Percentiles rank a stretch among this genome's conserved stretches.
Evolutionary conservation across 2,888 invertebrate species (phyloP).

Genomic region (Podotricha telesiphe): DNA sequence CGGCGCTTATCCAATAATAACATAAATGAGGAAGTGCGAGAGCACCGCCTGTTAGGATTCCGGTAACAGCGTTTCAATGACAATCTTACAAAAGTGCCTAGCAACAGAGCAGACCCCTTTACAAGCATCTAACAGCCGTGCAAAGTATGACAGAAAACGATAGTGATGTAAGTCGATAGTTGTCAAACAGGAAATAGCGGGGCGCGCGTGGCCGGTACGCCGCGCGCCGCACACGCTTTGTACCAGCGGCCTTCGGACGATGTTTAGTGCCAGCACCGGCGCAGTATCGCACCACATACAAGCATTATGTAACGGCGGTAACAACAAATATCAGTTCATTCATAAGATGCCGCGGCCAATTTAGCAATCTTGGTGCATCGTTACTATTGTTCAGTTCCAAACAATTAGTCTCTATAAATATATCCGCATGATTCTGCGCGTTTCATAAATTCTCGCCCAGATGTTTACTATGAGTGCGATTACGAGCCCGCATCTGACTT

Average conservation of each 20-base stretch:
- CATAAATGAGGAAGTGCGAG: slow-evolving; percentile 66
- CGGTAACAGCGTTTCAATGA: slow-evolving; percentile 71
- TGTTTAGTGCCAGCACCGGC: slow-evolving; percentile 65
- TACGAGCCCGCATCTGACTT: slow-evolving; percentile 47
- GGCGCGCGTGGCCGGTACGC: slow-evolving; percentile 78
- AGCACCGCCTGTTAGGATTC: slow-evolving; percentile 71
- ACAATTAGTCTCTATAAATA: slow-evolving; percentile 48
- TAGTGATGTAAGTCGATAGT: slow-evolving; percentile 83
- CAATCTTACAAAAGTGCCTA: slow-evolving; percentile 68
- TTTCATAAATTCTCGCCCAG: slow-evolving; percentile 44
- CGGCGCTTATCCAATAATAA: slow-evolving; percentile 46
- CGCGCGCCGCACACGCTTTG: slow-evolving; percentile 70
- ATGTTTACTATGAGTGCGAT: slow-evolving; percentile 53
- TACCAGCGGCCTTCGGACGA: slow-evolving; percentile 74
- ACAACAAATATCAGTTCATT: slow-evolving; percentile 75
- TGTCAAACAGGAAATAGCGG: slow-evolving; percentile 82
- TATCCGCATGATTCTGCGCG: slow-evolving; percentile 53
- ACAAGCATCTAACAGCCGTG: slow-evolving; percentile 75
- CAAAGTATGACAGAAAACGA: slow-evolving; percentile 79
- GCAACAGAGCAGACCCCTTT: slow-evolving; percentile 79
- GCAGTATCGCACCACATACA: slow-evolving; percentile 60
- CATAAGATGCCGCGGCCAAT: slow-evolving; percentile 64
- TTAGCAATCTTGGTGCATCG: slow-evolving; percentile 59
- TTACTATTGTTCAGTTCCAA: slow-evolving; percentile 50
- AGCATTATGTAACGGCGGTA: slow-evolving; percentile 69